These are phyloP conservation scores for Callopanchax toddi DNA, from an alignment of 2,113 vertebrate species.

Conservation along the genomic window DNA sequence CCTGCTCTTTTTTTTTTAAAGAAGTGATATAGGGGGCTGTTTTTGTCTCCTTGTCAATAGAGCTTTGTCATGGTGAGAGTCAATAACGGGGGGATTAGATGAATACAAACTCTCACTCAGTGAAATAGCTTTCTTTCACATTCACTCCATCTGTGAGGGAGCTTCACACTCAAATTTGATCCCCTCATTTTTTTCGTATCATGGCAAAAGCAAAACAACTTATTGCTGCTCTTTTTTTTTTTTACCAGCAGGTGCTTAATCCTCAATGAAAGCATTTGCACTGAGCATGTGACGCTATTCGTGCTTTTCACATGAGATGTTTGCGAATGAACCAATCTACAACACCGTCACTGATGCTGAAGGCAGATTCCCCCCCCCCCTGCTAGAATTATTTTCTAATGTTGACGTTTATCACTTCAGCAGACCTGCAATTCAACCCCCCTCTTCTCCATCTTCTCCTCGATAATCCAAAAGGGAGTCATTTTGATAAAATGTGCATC, in stretches of 20 bases:
- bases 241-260: constrained; percentile 70
- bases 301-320: constrained; percentile 22
- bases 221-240: constrained; percentile 41
- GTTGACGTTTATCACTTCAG: constrained; percentile 84
- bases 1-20: constrained; percentile 13
- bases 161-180: constrained; percentile 60
- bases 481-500: constrained; percentile 75
- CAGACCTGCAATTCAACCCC: constrained; percentile 72
- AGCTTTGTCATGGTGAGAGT: constrained; percentile 62
- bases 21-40: constrained; percentile 35
- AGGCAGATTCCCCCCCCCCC: constrained; percentile 81
- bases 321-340: constrained; percentile 52
- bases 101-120: constrained; percentile 46
- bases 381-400: constrained; percentile 86
- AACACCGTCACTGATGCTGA: constrained; percentile 61
- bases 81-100: constrained; percentile 68
- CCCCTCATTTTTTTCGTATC: constrained; percentile 45
- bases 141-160: constrained; percentile 57
- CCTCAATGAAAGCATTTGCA: constrained; percentile 71
- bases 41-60: constrained; percentile 59
- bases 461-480: constrained; percentile 76
- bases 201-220: constrained; percentile 31
- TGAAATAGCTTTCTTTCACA: constrained; percentile 47
- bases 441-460: constrained; percentile 58
- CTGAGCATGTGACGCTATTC: constrained; percentile 27